These are phyloP conservation scores for Leiothrix lutea DNA, from an alignment of 2,113 vertebrate genomes.

Conservation along the genomic window DNA sequence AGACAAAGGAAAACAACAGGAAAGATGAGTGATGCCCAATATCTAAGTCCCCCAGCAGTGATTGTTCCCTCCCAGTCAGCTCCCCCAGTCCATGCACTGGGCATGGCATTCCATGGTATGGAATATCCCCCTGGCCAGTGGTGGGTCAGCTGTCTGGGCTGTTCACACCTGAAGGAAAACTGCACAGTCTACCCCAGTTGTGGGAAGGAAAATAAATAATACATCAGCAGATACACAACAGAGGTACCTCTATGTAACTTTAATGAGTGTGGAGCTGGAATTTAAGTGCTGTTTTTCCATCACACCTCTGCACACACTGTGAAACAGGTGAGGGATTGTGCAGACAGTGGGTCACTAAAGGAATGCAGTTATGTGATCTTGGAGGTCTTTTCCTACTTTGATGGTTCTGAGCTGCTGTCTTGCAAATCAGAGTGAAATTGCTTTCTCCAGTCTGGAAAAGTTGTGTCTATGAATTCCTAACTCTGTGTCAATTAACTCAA, in stretches of 20 bases:
- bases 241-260: neutral
- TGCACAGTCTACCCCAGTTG: neutral
- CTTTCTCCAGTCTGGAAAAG: neutral
- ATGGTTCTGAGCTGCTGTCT: neutral
- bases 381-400: neutral
- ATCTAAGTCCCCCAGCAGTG: neutral
- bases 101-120: neutral
- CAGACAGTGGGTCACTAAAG: neutral
- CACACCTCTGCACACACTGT: neutral
- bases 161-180: neutral
- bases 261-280: neutral
- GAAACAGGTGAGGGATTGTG: neutral
- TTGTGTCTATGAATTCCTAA: neutral
- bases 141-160: neutral
- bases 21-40: neutral
- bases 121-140: neutral
- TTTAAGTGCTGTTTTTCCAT: neutral
- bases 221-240: neutral
- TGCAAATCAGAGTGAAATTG: neutral
- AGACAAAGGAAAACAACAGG: neutral
- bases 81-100: neutral
- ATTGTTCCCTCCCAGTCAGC: neutral
- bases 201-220: neutral
- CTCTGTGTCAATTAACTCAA: neutral
- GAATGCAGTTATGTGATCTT: neutral